Evolutionary conservation across 2,888 invertebrate genomes (phyloP).

Genomic region (Xanthia togata): DNA sequence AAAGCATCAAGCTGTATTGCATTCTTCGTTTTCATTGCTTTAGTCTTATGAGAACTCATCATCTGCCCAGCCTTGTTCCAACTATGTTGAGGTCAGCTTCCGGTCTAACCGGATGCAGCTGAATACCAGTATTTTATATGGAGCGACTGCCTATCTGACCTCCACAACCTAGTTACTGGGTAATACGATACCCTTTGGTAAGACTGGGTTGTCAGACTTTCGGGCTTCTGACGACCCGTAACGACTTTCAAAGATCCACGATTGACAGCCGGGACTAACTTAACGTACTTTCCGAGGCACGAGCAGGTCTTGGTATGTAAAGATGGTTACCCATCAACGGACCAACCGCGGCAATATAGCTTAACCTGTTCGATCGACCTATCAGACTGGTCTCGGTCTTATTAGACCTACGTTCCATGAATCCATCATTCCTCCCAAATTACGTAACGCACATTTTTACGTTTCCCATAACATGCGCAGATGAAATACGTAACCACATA

Average conservation of each 20-base stretch:
- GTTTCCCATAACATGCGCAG: conserved; percentile 18
- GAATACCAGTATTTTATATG: too few relatives aligned
- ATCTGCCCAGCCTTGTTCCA: too few relatives aligned
- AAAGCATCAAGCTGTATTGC: too few relatives aligned
- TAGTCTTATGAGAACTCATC: background rate
- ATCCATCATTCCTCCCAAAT: background rate
- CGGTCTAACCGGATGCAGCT: too few relatives aligned
- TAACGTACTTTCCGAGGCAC: too few relatives aligned
- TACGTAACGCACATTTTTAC: conserved; percentile 41
- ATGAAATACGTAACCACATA: conserved; percentile 51
- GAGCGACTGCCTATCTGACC: too few relatives aligned
- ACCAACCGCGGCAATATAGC: background rate
- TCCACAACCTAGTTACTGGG: too few relatives aligned
- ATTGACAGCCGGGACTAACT: background rate
- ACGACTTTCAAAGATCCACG: background rate
- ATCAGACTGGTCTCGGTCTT: background rate
- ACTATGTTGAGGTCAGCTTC: too few relatives aligned
- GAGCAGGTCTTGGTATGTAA: too few relatives aligned
- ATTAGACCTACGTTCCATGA: background rate
- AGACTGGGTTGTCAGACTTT: background rate
- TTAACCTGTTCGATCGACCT: background rate
- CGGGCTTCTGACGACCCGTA: background rate
- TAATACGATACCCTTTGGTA: background rate
- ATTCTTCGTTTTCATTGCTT: too few relatives aligned
- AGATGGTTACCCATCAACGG: background rate